Base-by-base conservation (phyloP, 2,113 vertebrate genomes). In the Progne subis region DNA sequence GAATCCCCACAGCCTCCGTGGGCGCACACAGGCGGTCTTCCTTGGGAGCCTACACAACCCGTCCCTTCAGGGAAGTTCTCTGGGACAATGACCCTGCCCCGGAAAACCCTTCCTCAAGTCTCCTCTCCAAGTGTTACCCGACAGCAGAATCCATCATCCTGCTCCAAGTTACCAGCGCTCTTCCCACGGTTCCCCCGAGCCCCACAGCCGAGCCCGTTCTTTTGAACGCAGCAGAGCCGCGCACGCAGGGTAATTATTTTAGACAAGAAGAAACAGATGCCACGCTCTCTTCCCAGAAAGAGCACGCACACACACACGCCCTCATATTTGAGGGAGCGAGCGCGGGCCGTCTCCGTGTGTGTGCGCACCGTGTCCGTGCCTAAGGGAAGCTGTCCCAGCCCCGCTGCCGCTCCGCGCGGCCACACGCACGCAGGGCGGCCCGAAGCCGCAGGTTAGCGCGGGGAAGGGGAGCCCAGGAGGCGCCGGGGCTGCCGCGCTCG, bases 181-280 rank as follows among this genome's bases (percentile, higher is more conserved):
- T 86, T 89, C 88, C 89, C 85, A 90, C 79, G 39, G 53, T 5
- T 55, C 31, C 41, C 63, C 67, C 28, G 29, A 52, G 80, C 43
- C 69, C 47, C 59, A 4, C 2, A 60, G 18, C 44, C 41, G 5
- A 64, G 41, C n/a, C 75, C 31, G 60, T 55, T 77, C 85, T 59
- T 56, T 46, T 12, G 25, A 64, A 64, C 16, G 2, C n/a, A 32
- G 65, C 26, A 16, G 61, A 76, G 84, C 53, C 25, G 37, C 18
- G 18, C 86, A 34, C 86, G 50, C 41, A 10, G 19, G 63, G 77
- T 4, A 60, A 88, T 87, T 86, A 83, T 53, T 83, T 55, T 0
- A 68, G 87, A 85, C 89, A 56, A 91, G 65, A 96, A 91, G 67
- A 76, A 96, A 91, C 92, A 94, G 90, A 96, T 91, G 93, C 92